A percentile compares a stretch with the other conserved stretches of the same genome.
phyloP scores from a whole-genome alignment of 2,797 vertebrate genomes.

The Epinephelus coioides region DNA sequence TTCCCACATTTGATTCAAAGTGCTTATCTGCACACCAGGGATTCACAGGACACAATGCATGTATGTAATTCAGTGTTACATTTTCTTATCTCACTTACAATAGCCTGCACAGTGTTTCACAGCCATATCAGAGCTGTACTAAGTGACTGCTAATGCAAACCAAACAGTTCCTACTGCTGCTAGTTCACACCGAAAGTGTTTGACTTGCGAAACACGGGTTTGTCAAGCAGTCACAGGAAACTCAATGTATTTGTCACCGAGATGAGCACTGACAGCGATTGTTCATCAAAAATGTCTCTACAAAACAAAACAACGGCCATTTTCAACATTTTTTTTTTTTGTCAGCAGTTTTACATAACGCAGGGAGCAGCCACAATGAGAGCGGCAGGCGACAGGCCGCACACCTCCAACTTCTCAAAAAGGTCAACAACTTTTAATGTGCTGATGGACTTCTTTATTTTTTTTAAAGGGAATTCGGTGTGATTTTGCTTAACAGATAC shows the following conservation, averaged over 20 bases:
- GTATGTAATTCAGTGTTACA: neutral
- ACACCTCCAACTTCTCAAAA: constrained; percentile 9
- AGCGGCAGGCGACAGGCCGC: constrained; percentile 19
- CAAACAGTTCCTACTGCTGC: constrained; percentile 1
- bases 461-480: neutral
- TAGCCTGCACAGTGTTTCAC: neutral
- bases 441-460: neutral
- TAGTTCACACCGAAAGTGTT: neutral
- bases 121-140: neutral
- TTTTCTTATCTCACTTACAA: neutral
- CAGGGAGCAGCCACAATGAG: neutral
- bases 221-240: neutral
- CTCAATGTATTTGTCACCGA: neutral
- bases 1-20: neutral
- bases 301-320: neutral
- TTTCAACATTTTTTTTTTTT: neutral
- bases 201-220: neutral
- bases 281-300: neutral
- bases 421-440: constrained; percentile 18
- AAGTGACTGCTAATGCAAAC: neutral
- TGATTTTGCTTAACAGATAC: neutral
- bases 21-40: neutral
- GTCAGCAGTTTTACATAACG: neutral
- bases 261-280: neutral
- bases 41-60: neutral